phyloP scores from a whole-genome alignment of 2,113 vertebrate species.

The Ameiurus melas region DNA sequence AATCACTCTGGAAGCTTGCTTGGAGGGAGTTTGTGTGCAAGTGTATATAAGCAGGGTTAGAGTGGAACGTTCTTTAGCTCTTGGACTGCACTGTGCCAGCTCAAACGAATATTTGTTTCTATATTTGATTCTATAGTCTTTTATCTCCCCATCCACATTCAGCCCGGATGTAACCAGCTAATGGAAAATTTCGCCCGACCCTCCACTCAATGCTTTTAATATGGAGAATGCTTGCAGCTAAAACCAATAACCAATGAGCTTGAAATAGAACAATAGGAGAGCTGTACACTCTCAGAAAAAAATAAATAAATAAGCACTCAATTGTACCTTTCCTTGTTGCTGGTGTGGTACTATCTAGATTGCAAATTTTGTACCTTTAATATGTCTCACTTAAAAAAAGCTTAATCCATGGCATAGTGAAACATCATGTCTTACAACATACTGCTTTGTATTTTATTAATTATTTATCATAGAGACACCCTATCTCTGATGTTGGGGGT shows the following conservation, averaged over 20 bases:
- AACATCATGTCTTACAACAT: not conserved
- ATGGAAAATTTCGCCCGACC: slow-evolving; percentile 59
- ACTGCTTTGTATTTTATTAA: not conserved
- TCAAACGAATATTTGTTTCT: slow-evolving; percentile 23
- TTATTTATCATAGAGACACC: not conserved
- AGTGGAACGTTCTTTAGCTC: slow-evolving; percentile 45
- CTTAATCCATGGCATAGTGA: not conserved
- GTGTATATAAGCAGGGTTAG: slow-evolving; percentile 14
- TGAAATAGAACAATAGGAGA: slow-evolving; percentile 35
- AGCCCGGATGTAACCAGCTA: slow-evolving; percentile 26
- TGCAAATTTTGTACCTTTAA: not conserved
- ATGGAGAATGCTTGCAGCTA: slow-evolving; percentile 55
- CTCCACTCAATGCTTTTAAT: slow-evolving; percentile 51
- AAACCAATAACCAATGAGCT: slow-evolving; percentile 58
- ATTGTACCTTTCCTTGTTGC: not conserved
- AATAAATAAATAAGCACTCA: not conserved
- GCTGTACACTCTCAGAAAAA: not conserved
- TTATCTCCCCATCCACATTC: slow-evolving; percentile 19
- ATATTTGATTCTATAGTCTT: slow-evolving; percentile 48
- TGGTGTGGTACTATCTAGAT: not conserved
- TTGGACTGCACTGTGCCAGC: slow-evolving; percentile 21
- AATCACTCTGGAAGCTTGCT: not conserved
- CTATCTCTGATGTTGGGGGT: no score
- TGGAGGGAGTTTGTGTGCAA: slow-evolving; percentile 34
- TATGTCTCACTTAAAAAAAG: not conserved